Base-by-base conservation (phyloP, 2,888 invertebrate species). In the Eupithecia pulchellata region DNA sequence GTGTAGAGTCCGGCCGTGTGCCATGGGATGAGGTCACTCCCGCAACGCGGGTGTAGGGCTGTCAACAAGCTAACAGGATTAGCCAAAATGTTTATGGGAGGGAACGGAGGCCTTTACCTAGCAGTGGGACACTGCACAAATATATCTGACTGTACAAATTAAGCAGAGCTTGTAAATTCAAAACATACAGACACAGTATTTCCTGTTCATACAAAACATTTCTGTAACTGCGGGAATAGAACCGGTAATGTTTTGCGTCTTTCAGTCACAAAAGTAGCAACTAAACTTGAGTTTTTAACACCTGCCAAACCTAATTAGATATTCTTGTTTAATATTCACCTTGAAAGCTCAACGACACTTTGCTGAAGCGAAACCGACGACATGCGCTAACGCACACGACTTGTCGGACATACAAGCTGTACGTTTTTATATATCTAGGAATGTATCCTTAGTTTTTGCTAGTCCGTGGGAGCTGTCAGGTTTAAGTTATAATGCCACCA, bases 11-110 rank as follows among this genome's bases (percentile, higher is more conserved):
- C 30, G 72, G 47, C 71, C 74, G 75, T 81, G 82, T 83, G 84
- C 81, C 81, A 81, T 73, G 47, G 69, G 81, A 82, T 84, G 84
- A 84, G 81, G 82, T 84, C 84, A 82, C 82, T 76, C 82, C 79
- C 80, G 76, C 80, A 64, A 65, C 77, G 80, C 77, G 75, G 74
- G 9, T 8, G 1, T 68, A 75, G 74, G 74, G 74, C 20, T 71
- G 73, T 29, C 73, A 27, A 29, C 30, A 4, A 17, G n/a, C 20
- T 2, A 1, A 47, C 11, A 11, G 20, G 8, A 25, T 52, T 4
- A 20, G 9, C 20, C 4, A 32, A 32, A 6, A 32, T 32, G n/a
- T n/a, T n/a, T n/a, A n/a, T n/a, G n/a, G n/a, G n/a, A n/a, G n/a
- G n/a, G n/a, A n/a, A n/a, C n/a, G 30, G 30, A 8, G 4, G 30